Percentiles rank a stretch among this genome's conserved stretches.
Evolutionary conservation across 2,888 invertebrate genomes (phyloP).

Genomic region (Spilosoma lubricipeda): DNA sequence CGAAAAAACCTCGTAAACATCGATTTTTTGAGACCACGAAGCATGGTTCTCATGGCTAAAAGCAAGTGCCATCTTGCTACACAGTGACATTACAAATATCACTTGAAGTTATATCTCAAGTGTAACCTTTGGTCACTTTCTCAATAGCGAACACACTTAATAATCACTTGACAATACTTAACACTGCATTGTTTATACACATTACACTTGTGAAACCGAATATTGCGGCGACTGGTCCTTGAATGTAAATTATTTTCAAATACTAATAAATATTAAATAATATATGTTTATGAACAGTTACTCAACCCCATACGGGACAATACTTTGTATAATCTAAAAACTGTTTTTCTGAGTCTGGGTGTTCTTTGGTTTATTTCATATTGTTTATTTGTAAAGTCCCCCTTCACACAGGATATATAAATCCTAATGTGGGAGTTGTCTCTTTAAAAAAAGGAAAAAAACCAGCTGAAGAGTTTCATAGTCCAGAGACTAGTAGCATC

Average conservation of each 20-base stretch:
- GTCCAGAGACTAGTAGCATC: too few species aligned
- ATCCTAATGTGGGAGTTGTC: too few species aligned
- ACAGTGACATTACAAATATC: constrained; percentile 7
- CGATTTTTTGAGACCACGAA: not conserved
- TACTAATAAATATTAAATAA: not conserved
- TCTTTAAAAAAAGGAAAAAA: too few species aligned
- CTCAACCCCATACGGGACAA: too few species aligned
- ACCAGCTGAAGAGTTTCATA: too few species aligned
- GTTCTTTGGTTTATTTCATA: too few species aligned
- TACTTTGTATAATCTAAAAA: too few species aligned
- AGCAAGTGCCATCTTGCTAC: not conserved
- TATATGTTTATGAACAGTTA: not conserved
- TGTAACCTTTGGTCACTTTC: not conserved
- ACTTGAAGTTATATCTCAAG: not conserved
- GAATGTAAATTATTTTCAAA: not conserved
- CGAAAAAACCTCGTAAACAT: not conserved
- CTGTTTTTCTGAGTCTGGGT: too few species aligned
- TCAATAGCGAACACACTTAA: not conserved
- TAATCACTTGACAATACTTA: not conserved
- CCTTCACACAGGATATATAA: too few species aligned
- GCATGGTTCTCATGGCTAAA: not conserved
- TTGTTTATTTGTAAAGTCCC: too few species aligned
- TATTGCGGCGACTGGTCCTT: not conserved
- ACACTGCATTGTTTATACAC: not conserved
- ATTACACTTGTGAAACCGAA: not conserved